Base-by-base conservation (phyloP, 2,888 invertebrate species). In the Zygogramma bicolorata region DNA sequence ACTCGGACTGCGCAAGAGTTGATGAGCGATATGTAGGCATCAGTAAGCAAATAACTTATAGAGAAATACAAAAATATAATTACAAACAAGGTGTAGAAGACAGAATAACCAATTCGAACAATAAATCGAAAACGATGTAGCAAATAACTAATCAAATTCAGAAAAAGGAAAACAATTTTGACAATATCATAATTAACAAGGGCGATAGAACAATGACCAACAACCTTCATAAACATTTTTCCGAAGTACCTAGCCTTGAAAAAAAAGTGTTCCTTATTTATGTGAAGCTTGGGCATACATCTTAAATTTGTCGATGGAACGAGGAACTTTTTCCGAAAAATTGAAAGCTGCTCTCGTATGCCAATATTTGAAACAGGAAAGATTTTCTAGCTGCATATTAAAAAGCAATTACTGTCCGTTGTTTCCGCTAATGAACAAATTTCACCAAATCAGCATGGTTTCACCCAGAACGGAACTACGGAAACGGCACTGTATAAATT, bases 401-500 rank as follows among this genome's bases (percentile, higher is more conserved):
- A 7, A n/a, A 3, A 10, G 6, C 40, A 3, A n/a, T 7, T 3
- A n/a, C 8, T 40, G 2, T 40, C 2, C 2, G 5, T 40, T 3
- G 8, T 40, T 2, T 40, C n/a, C n/a, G n/a, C n/a, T n/a, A n/a
- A n/a, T n/a, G n/a, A n/a, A n/a, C n/a, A n/a, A n/a, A 13, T 40
- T 57, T 20, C 4, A 4, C 57, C 10, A 8, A 4, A n/a, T n/a
- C n/a, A n/a, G 27, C 57, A 57, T 27, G 57, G 57, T 6, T 57
- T 57, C 57, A 57, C 57, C 10, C 25, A 57, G n/a, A 57, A 57
- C 57, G 25, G 25, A 57, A 57, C 25, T 57, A 57, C 57, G 8
- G 57, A 25, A 57, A 57, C 25, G 8, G 40, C 40, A 40, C 40
- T 40, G 4, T 40, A 40, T 40, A 10, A 40, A 40, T 40, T 40